A percentile compares a stretch with the other conserved stretches of the same genome.
These are phyloP conservation scores for Rhodinocichla rosea DNA, from an alignment of 2,113 vertebrate species.

Conservation along the genomic window DNA sequence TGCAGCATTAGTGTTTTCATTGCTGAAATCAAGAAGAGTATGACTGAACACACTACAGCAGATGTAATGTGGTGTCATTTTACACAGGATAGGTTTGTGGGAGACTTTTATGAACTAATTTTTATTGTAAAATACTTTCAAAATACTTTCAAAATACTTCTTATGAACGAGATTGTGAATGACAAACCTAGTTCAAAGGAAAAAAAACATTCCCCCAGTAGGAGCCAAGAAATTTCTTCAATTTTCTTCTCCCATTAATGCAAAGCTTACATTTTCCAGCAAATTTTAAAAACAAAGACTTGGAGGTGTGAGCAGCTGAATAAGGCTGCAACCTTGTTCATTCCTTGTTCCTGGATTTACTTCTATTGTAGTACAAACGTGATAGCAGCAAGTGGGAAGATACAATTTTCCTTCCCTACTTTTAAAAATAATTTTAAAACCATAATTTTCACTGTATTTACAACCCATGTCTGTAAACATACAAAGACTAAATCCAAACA, in stretches of 20 bases:
- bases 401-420: not conserved
- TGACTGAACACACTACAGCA: not conserved
- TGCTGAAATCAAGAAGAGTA: not conserved
- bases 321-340: not conserved
- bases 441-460: not conserved
- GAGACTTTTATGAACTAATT: not conserved
- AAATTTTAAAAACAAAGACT: not conserved
- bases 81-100: not conserved
- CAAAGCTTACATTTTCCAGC: not conserved
- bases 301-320: not conserved
- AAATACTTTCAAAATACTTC: not conserved
- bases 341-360: not conserved
- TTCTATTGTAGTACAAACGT: accelerated
- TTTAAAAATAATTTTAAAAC: not conserved
- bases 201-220: not conserved
- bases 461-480: not conserved
- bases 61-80: not conserved
- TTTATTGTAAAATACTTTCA: not conserved
- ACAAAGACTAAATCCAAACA: not conserved
- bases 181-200: not conserved
- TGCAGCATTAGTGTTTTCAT: accelerated
- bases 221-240: not conserved
- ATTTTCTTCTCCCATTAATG: not conserved
- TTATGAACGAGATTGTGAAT: not conserved
- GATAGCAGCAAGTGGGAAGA: not conserved